Percentiles rank a stretch among this genome's conserved stretches.
phyloP scores from a whole-genome alignment of 2,113 vertebrate species.

The Shinisaurus crocodilurus region DNA sequence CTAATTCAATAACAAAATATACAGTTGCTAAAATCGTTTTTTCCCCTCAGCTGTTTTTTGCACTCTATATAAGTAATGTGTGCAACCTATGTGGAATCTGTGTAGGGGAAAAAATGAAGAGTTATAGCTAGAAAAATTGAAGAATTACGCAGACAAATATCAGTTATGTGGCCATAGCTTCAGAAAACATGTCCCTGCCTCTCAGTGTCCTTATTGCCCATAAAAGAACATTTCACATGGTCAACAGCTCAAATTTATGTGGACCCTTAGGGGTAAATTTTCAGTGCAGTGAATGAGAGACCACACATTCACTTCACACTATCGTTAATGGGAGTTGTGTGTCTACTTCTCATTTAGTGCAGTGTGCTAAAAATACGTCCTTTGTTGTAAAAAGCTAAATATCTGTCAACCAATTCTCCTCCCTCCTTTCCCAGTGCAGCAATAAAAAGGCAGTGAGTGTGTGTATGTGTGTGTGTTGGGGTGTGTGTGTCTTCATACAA shows the following conservation, averaged over 20 bases:
- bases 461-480: background rate
- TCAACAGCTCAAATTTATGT: constrained; percentile 79
- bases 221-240: constrained; percentile 77
- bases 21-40: constrained; percentile 53
- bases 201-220: constrained; percentile 67
- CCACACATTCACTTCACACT: constrained; percentile 60
- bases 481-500: background rate
- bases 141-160: constrained; percentile 65
- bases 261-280: constrained; percentile 75
- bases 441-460: background rate
- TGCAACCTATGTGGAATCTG: constrained; percentile 39
- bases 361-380: constrained; percentile 51
- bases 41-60: background rate
- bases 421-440: constrained; percentile 31
- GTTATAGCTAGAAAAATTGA: constrained; percentile 69
- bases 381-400: constrained; percentile 46
- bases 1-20: constrained; percentile 63
- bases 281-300: constrained; percentile 64
- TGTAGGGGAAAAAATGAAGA: constrained; percentile 66
- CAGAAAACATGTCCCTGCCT: constrained; percentile 69
- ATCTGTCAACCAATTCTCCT: constrained; percentile 26
- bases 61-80: constrained; percentile 31
- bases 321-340: constrained; percentile 70
- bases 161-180: constrained; percentile 62
- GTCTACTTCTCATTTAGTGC: constrained; percentile 51